Percentiles rank a stretch among this genome's conserved stretches.
Evolutionary conservation across 2,888 invertebrate species (phyloP).

Genomic region (Alsophila aescularia): DNA sequence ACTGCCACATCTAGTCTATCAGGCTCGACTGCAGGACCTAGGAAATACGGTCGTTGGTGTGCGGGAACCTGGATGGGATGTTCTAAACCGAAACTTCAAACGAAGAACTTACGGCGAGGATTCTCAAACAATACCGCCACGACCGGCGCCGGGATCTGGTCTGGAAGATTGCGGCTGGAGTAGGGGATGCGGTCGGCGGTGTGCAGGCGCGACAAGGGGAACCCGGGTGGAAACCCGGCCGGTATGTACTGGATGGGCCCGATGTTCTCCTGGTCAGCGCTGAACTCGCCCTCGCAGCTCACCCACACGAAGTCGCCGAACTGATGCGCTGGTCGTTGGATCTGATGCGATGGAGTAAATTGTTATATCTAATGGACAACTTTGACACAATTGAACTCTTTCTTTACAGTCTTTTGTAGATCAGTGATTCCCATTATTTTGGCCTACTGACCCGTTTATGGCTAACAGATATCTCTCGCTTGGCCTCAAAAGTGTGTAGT

Average conservation of each 20-base stretch:
- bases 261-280: conserved; percentile 90
- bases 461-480: too few relatives aligned
- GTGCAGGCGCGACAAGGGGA: conserved; percentile 67
- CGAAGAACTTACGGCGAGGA: conserved; percentile 65
- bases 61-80: too few relatives aligned
- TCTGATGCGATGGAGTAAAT: conserved; percentile 40
- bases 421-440: too few relatives aligned
- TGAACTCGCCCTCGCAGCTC: conserved; percentile 91
- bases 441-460: too few relatives aligned
- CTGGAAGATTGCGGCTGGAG: conserved; percentile 61
- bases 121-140: conserved; percentile 73
- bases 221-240: conserved; percentile 84
- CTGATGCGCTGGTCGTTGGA: conserved; percentile 59
- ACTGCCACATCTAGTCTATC: too few relatives aligned
- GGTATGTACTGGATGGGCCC: conserved; percentile 89
- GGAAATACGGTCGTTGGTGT: too few relatives aligned
- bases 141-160: conserved; percentile 65
- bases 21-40: too few relatives aligned
- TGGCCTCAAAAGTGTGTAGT: too few relatives aligned
- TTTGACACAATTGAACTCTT: too few relatives aligned
- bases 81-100: background rate
- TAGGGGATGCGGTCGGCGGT: conserved; percentile 73
- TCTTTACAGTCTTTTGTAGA: too few relatives aligned
- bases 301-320: conserved; percentile 90
- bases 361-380: too few relatives aligned